Base-by-base conservation (phyloP, 2,888 invertebrate species). In the Philereme vetulata region DNA sequence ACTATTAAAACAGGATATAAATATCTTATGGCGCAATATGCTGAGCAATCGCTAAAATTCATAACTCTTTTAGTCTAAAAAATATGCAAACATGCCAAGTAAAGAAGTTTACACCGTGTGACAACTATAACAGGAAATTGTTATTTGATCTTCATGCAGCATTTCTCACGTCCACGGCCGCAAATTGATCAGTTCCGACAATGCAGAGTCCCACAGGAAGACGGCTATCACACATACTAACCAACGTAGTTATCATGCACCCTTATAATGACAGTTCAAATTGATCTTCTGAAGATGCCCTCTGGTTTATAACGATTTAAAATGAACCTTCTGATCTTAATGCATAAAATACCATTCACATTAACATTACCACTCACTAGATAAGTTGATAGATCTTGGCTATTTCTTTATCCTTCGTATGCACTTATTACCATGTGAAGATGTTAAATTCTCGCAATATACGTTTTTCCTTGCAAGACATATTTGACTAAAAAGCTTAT, bases 201-300 rank as follows among this genome's bases (percentile, higher is more conserved):
- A 49, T n/a, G 44, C 11, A 47, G 47, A 32, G 60, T 58, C 60
- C 64, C 67, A 68, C 76, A 78, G 79, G 81, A 81, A 78, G 75
- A 67, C 70, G 70, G 67, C 67, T 65, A 79, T 80, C 76, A 72
- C 68, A 68, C 65, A 64, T 70, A 64, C 48, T 60, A 56, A 67
- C 51, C 33, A 35, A 53, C 60, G 53, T 60, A 57, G 66, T 72
- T 70, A 68, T 62, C 66, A 60, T 68, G 64, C 63, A 56, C 62
- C 38, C 46, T 52, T 60, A 56, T 47, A 54, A 64, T 59, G 55
- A 50, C 52, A 57, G 57, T 45, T 38, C 59, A 55, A 62, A 62
- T 63, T 67, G 56, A 56, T 62, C 51, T 56, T 70, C 8, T 42
- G 21, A 21, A 21, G 21, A 21, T 21, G 21, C 21, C 21, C 21